phyloP scores from a whole-genome alignment of 2,888 invertebrate genomes.

The Xestia c-nigrum region DNA sequence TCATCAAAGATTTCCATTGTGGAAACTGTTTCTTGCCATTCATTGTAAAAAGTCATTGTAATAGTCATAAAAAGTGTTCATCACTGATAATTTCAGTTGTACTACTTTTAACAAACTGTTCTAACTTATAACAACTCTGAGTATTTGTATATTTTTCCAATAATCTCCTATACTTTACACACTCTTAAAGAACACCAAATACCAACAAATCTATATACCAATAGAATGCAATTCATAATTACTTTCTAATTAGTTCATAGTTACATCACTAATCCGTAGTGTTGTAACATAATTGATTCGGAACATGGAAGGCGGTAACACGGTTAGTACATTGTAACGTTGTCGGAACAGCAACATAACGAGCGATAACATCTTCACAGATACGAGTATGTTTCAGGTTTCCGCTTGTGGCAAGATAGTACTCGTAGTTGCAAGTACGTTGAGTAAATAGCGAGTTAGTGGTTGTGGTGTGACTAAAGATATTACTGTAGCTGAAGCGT shows the following conservation, averaged over 20 bases:
- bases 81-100: too few species aligned
- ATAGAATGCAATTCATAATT: slow-evolving; percentile 14
- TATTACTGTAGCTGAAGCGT: background rate
- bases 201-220: background rate
- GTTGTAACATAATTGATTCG: slow-evolving; percentile 62
- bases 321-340: slow-evolving; percentile 35
- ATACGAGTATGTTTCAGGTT: slow-evolving; percentile 59
- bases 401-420: slow-evolving; percentile 45
- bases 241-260: slow-evolving; percentile 40
- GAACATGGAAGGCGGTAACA: slow-evolving; percentile 61
- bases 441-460: slow-evolving; percentile 22
- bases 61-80: too few species aligned
- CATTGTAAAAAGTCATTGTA: too few species aligned
- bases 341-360: slow-evolving; percentile 50
- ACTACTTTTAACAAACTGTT: too few species aligned
- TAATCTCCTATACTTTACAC: too few species aligned
- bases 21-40: background rate
- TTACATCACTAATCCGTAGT: slow-evolving; percentile 44
- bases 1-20: background rate
- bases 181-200: slow-evolving; percentile 8
- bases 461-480: slow-evolving; percentile 6
- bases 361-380: slow-evolving; percentile 55
- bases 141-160: too few species aligned
- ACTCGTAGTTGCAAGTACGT: slow-evolving; percentile 2
- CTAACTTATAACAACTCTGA: too few species aligned